A percentile compares a stretch with the other conserved stretches of the same genome.
These are phyloP conservation scores for Neomorphus geoffroyi DNA, from an alignment of 2,797 vertebrate species.

Conservation along the genomic window DNA sequence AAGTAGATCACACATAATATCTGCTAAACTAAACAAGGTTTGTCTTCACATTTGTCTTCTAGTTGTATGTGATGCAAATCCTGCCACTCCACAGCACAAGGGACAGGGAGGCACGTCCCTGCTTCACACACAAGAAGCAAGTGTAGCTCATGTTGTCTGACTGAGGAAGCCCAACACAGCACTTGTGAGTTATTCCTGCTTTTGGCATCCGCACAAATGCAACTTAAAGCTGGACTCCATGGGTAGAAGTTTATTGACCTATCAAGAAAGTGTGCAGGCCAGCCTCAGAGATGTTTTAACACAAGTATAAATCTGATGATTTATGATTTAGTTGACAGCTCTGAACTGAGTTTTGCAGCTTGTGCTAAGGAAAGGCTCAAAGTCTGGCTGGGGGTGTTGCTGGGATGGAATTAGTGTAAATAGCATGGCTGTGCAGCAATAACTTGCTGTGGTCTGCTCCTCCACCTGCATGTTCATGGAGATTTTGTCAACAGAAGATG, in stretches of 20 bases:
- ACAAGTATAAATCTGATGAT: background rate
- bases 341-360: background rate
- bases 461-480: fast-evolving
- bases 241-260: background rate
- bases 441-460: background rate
- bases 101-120: background rate
- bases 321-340: background rate
- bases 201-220: background rate
- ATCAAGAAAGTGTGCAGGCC: background rate
- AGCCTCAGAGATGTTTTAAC: background rate
- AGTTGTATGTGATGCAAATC: background rate
- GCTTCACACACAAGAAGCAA: background rate
- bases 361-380: background rate
- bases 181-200: background rate
- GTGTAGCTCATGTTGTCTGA: background rate
- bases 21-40: background rate
- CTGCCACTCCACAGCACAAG: background rate
- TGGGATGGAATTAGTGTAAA: background rate
- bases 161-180: background rate
- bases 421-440: fast-evolving
- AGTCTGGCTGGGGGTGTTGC: background rate
- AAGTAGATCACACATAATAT: background rate
- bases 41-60: background rate
- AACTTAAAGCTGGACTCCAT: background rate
- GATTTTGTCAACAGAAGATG: background rate